Percentiles rank a stretch among this genome's conserved stretches.
Conservation (phyloP, 2,888 invertebrate genomes). For the Apodemia mormo region DNA sequence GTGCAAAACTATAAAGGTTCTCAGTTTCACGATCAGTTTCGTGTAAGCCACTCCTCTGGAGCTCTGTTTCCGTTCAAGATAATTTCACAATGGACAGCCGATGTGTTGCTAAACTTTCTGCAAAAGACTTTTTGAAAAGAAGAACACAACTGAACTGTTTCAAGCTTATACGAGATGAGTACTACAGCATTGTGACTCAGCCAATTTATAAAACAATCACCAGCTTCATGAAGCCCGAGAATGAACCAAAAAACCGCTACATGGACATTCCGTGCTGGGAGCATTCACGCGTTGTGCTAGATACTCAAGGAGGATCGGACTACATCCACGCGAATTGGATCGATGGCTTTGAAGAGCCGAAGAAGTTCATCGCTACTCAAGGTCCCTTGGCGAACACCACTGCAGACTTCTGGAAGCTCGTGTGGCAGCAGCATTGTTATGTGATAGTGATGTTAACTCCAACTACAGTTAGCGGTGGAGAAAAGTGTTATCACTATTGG, state of each 20-base stretch:
- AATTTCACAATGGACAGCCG: too few relatives aligned
- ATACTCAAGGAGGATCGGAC: background rate
- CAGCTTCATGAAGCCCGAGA: constrained; percentile 15
- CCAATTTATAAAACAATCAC: background rate
- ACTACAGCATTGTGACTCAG: constrained; percentile 14
- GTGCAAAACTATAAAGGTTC: too few relatives aligned
- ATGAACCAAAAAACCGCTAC: constrained; percentile 2
- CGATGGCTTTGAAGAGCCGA: constrained; percentile 12
- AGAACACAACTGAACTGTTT: too few relatives aligned
- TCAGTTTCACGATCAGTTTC: too few relatives aligned
- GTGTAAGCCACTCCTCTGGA: too few relatives aligned
- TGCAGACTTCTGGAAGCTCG: constrained; percentile 11
- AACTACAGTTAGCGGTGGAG: background rate
- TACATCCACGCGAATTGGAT: constrained; percentile 3
- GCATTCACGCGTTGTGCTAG: constrained; percentile 8
- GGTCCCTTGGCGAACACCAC: constrained; percentile 12
- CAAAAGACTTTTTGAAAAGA: too few relatives aligned
- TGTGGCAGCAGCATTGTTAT: constrained; percentile 1
- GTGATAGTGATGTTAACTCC: constrained; percentile 6
- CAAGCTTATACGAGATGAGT: too few relatives aligned
- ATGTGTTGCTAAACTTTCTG: too few relatives aligned
- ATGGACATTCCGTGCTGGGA: background rate
- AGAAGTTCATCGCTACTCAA: constrained; percentile 15
- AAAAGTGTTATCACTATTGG: constrained; percentile 12
- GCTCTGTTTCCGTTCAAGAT: too few relatives aligned